A percentile compares a stretch with the other conserved stretches of the same genome.
Evolutionary conservation across 2,797 vertebrate species (phyloP).

Genomic region (Mastacembelus armatus): DNA sequence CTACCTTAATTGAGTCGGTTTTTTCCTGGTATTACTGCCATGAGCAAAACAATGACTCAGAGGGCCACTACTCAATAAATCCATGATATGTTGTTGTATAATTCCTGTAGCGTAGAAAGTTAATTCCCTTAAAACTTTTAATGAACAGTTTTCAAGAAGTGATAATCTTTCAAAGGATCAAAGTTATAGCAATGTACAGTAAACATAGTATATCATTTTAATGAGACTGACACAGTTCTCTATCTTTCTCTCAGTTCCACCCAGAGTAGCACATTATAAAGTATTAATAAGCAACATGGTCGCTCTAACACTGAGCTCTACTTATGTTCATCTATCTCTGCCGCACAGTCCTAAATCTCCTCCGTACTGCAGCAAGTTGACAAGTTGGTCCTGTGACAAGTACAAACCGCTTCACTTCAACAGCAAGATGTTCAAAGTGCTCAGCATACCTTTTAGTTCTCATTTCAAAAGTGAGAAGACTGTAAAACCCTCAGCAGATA

Average conservation of each 20-base stretch:
- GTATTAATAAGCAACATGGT: conserved; percentile 78
- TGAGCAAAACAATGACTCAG: conserved; percentile 15
- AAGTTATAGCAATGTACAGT: conserved; percentile 32
- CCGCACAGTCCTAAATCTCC: conserved; percentile 43
- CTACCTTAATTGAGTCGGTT: conserved; percentile 14
- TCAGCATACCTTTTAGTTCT: background rate
- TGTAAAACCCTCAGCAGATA: background rate
- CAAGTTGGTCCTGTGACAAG: conserved; percentile 32
- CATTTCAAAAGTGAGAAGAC: background rate
- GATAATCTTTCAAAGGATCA: conserved; percentile 38
- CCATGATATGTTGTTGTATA: conserved; percentile 9
- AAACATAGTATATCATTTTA: conserved; percentile 68
- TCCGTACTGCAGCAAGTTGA: conserved; percentile 31
- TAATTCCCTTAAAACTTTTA: conserved; percentile 13
- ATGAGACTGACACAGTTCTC: conserved; percentile 76
- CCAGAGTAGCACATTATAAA: conserved; percentile 69
- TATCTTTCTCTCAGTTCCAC: conserved; percentile 60
- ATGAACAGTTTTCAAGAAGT: conserved; percentile 1
- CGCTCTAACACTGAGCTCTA: conserved; percentile 69
- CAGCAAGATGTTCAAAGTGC: background rate
- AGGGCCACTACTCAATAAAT: conserved; percentile 3
- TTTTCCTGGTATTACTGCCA: conserved; percentile 15
- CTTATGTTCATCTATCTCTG: conserved; percentile 60
- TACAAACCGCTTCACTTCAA: conserved; percentile 12
- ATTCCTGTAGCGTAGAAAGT: background rate